Percentiles rank a stretch among this genome's conserved stretches.
phyloP scores from a whole-genome alignment of 2,113 vertebrate genomes.

The Ceuthmochares aereus region DNA sequence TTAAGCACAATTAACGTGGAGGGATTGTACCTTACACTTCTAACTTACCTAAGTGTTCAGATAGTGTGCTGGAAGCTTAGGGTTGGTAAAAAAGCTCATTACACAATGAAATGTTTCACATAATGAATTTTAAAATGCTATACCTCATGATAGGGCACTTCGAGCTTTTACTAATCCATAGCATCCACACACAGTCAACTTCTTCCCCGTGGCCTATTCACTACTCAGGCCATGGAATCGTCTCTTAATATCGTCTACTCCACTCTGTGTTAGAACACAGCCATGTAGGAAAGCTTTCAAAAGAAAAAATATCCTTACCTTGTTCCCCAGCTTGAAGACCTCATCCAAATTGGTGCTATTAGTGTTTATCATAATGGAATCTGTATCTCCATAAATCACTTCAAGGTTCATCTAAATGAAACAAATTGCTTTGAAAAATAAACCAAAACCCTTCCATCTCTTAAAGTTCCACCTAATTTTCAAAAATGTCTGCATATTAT shows the following conservation, averaged over 20 bases:
- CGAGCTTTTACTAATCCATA: neutral
- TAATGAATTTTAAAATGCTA: neutral
- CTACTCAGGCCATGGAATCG: neutral
- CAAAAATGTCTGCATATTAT: neutral
- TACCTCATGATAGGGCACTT: neutral
- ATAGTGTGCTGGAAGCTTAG: neutral
- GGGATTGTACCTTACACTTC: neutral
- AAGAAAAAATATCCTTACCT: constrained; percentile 76
- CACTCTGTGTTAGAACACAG: neutral
- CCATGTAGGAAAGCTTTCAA: neutral
- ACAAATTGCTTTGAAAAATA: constrained; percentile 33
- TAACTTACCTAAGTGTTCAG: neutral
- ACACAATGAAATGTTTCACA: neutral
- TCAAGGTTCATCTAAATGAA: constrained; percentile 94
- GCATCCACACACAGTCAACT: neutral
- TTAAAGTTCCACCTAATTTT: neutral
- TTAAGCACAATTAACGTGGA: neutral
- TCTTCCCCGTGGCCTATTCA: neutral
- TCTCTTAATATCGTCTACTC: neutral
- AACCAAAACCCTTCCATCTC: neutral
- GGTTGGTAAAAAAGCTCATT: neutral
- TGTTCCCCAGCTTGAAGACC: constrained; percentile 94
- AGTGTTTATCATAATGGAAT: constrained; percentile 99
- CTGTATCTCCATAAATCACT: constrained; percentile 98
- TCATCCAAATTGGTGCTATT: constrained; percentile 93